These are phyloP conservation scores for Boloria selene DNA, from an alignment of 2,888 invertebrate species.

Conservation along the genomic window DNA sequence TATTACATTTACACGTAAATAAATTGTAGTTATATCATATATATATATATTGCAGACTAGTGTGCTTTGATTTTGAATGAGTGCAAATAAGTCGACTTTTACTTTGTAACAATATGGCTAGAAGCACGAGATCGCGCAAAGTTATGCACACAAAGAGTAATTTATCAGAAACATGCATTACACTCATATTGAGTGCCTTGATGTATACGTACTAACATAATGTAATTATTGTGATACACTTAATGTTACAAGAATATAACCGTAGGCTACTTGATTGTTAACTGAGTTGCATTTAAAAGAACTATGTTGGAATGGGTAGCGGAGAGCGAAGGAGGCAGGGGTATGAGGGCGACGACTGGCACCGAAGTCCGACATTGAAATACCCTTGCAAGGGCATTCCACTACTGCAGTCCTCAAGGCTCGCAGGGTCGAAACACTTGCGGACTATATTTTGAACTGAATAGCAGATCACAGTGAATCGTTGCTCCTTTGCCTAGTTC, in stretches of 20 bases:
- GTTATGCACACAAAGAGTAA: neutral
- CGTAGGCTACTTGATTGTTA: conserved; percentile 49
- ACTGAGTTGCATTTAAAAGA: conserved; percentile 55
- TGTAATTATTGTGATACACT: conserved; percentile 20
- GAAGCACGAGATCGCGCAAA: neutral
- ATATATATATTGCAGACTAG: too few species aligned
- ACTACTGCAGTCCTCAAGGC: conserved; percentile 70
- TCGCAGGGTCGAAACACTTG: conserved; percentile 49
- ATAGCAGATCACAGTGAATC: conserved; percentile 23
- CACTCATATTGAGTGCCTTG: neutral
- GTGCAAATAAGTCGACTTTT: conserved; percentile 10
- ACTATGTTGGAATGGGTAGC: conserved; percentile 50
- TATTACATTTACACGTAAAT: too few species aligned
- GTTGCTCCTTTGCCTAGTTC: conserved; percentile 19
- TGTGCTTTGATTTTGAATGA: conserved; percentile 3
- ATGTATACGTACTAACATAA: conserved; percentile 13
- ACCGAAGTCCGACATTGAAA: conserved; percentile 75
- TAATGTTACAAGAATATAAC: conserved; percentile 24
- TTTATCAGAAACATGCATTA: neutral
- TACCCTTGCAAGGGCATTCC: conserved; percentile 78
- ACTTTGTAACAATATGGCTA: conserved; percentile 6
- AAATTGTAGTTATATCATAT: too few species aligned
- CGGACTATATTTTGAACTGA: conserved; percentile 45
- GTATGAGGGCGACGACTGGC: conserved; percentile 76
- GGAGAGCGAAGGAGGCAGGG: conserved; percentile 54